Evolutionary conservation across 2,888 invertebrate species (phyloP), one percentile per base, ranked within the genome.

Genomic region (Agrochola litura): DNA sequence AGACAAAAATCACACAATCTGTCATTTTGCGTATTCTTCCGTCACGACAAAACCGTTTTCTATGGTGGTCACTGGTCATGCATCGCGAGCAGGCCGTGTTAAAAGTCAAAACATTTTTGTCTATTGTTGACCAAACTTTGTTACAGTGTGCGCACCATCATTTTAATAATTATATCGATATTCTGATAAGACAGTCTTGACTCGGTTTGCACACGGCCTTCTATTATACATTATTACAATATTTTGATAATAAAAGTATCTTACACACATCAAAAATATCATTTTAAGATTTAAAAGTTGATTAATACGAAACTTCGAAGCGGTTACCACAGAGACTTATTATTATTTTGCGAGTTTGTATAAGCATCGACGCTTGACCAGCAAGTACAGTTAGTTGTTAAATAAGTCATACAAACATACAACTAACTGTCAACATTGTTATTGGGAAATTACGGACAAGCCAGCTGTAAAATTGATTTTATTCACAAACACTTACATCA

Each of bases 401-500:
- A 30, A 30, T 14, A 61, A 49, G 19, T 43, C 37, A 67, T 49
- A 73, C 10, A 65, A 37, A 58, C 37, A 61, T 63, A 25, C 30
- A 56, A 60, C n/a, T n/a, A n/a, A n/a, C 43, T 65, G 43, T 56
- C 22, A 58, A 61, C 19, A 74, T 22, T 37, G 8, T 43, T 67
- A 81, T 68, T 49, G 8, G 37, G 10, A 64, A 37, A 60, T 66
- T 37, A 52, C 30, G 22, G 16, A 71, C 19, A 67, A 70, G n/a
- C 41, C 54, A 69, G 22, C 8, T 65, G 72, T 43, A 43, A 83
- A 73, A 81, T 81, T 69, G 30, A 69, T 75, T 67, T 6, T 30
- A 30, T 65, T 52, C 37, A 74, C 63, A 69, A 52, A 66, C 58
- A 46, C 19, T 52, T 52, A 22, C 25, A 79, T 58, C 73, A 61